phyloP scores from a whole-genome alignment of 2,797 vertebrate species.

The Danio choprae region DNA sequence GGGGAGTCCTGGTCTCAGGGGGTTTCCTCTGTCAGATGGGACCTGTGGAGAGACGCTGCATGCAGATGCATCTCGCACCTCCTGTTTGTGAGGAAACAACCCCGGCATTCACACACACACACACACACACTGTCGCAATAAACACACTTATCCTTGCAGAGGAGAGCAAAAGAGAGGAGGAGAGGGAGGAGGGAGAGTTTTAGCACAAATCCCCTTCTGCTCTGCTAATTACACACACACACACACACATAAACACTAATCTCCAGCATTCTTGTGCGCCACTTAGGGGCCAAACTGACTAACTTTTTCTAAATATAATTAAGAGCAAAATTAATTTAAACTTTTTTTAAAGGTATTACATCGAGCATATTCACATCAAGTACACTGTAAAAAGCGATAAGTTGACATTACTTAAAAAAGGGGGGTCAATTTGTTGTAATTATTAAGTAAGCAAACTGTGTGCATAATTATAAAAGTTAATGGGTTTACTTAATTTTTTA shows the following conservation, averaged over 20 bases:
- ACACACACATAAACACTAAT: slow-evolving; percentile 40
- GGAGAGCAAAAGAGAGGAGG: slow-evolving; percentile 44
- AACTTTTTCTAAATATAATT: background rate
- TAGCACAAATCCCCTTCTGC: slow-evolving; percentile 63
- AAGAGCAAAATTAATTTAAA: too few relatives aligned
- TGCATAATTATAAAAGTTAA: too few relatives aligned
- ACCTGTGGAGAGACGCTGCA: slow-evolving; percentile 17
- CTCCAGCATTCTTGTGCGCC: slow-evolving; percentile 39
- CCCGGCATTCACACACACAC: slow-evolving; percentile 10
- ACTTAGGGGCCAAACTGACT: slow-evolving; percentile 50
- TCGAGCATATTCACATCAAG: too few relatives aligned
- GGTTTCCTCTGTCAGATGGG: slow-evolving; percentile 26
- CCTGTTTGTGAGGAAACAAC: slow-evolving; percentile 19
- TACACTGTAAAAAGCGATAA: too few relatives aligned
- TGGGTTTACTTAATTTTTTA: too few relatives aligned
- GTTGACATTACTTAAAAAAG: too few relatives aligned
- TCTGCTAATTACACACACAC: slow-evolving; percentile 63
- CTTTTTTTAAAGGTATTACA: too few relatives aligned
- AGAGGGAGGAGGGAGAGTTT: slow-evolving; percentile 54
- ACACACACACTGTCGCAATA: slow-evolving; percentile 11
- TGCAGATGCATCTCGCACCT: slow-evolving; percentile 15
- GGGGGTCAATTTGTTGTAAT: too few relatives aligned
- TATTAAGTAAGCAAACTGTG: too few relatives aligned
- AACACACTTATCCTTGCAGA: slow-evolving; percentile 25
- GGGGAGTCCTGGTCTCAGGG: slow-evolving; percentile 22